Evolutionary conservation across 2,888 invertebrate species (phyloP), one percentile per base, ranked within the genome.

Genomic region (Euspilapteryx auroguttella): DNA sequence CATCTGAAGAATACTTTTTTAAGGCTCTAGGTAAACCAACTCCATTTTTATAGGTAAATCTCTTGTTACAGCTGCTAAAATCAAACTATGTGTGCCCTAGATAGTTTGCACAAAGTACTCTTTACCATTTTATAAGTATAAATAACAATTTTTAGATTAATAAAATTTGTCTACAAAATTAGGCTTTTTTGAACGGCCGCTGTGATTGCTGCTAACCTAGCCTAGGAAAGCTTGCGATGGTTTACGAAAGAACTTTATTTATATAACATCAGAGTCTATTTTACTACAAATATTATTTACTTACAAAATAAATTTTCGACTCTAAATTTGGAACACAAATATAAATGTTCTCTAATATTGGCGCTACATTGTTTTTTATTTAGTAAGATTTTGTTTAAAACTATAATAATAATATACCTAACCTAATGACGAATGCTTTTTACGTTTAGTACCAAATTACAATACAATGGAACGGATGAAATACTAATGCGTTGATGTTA

Each of bases 381-480:
- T 29, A 25, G 28, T 25, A 22, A n/a, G 24, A n/a, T n/a, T n/a
- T n/a, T n/a, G n/a, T n/a, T n/a, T n/a, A n/a, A n/a, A n/a, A n/a
- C n/a, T n/a, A n/a, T n/a, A n/a, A n/a, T n/a, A n/a, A n/a, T n/a
- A n/a, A n/a, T n/a, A n/a, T 37, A 36, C 37, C 43, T 52, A 54
- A 45, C 47, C 42, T 43, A 50, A 45, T 57, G 26, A 15, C 50
- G 51, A 52, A 49, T 54, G 45, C n/a, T n/a, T 40, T 31, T 34
- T 37, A 30, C 27, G 32, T 33, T 30, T 25, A 17, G 5, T 17
- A 17, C 8, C 5, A 6, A 51, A 52, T 48, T 55, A 50, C 49
- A 54, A 45, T 52, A 34, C 48, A 49, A 54, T 66, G 66, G 68
- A 65, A 56, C 64, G 64, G 65, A 66, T 56, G 55, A 55, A 41